Conservation (phyloP, 2,888 invertebrate genomes). For the Saturnia japonica region DNA sequence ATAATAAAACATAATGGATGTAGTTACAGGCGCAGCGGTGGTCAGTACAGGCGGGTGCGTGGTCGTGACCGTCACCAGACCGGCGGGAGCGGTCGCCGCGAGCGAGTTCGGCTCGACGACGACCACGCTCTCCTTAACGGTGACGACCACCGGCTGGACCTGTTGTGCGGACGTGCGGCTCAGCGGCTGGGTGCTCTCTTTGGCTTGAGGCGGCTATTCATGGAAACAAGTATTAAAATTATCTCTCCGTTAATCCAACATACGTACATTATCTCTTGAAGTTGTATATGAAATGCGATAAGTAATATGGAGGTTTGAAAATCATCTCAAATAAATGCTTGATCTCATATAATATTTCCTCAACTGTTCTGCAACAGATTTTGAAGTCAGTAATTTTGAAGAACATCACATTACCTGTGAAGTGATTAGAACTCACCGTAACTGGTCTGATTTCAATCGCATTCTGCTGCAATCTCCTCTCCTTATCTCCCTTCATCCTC, state of each 20-base stretch:
- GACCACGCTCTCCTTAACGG: slow-evolving; percentile 45
- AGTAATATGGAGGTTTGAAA: no score
- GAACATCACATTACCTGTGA: neutral
- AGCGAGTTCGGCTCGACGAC: slow-evolving; percentile 84
- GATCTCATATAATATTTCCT: no score
- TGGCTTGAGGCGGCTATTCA: slow-evolving; percentile 31
- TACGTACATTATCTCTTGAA: no score
- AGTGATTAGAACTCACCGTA: slow-evolving; percentile 51
- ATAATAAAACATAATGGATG: neutral
- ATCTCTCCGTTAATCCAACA: neutral
- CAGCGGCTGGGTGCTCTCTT: slow-evolving; percentile 12
- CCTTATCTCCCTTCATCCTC: slow-evolving; percentile 38
- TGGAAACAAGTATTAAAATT: slow-evolving; percentile 29
- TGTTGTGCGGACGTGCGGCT: slow-evolving; percentile 28
- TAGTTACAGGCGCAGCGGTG: slow-evolving; percentile 76
- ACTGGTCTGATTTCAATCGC: slow-evolving; percentile 65
- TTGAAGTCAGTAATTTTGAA: no score
- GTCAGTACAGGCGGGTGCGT: slow-evolving; percentile 91
- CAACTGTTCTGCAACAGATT: no score
- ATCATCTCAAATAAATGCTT: no score
- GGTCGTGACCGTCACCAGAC: slow-evolving; percentile 91
- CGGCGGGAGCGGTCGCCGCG: slow-evolving; percentile 86
- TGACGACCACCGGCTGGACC: slow-evolving; percentile 47
- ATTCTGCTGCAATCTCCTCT: slow-evolving; percentile 51
- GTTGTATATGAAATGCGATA: no score